Percentiles rank a stretch among this genome's conserved stretches.
Conservation (phyloP, 2,797 vertebrate genomes). For the Echiichthys vipera region DNA sequence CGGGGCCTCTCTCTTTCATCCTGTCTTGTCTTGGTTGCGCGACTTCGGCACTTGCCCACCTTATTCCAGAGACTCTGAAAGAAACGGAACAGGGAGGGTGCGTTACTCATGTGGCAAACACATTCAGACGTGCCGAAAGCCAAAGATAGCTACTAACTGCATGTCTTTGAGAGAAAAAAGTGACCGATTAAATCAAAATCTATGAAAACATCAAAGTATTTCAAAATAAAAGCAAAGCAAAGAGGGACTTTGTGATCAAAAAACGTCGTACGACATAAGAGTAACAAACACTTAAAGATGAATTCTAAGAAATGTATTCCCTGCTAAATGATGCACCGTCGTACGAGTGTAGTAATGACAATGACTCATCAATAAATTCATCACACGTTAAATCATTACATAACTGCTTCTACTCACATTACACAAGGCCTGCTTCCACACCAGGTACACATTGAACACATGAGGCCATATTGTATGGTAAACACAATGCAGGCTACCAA, state of each 20-base stretch:
- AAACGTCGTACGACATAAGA: too few relatives aligned
- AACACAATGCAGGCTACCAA: slow-evolving; percentile 68
- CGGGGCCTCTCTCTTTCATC: slow-evolving; percentile 73
- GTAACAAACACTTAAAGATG: slow-evolving; percentile 1
- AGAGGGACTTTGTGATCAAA: background rate
- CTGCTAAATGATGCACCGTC: slow-evolving; percentile 41
- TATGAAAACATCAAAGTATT: slow-evolving; percentile 28
- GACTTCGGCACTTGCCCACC: slow-evolving; percentile 69
- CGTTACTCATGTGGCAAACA: slow-evolving; percentile 65
- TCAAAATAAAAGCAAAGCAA: slow-evolving; percentile 17
- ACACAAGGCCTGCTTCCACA: slow-evolving; percentile 66
- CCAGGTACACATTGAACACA: slow-evolving; percentile 66
- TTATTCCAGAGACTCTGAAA: slow-evolving; percentile 76
- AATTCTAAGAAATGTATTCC: slow-evolving; percentile 33
- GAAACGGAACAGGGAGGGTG: slow-evolving; percentile 57
- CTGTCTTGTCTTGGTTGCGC: slow-evolving; percentile 61
- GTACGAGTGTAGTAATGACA: slow-evolving; percentile 55
- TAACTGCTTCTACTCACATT: slow-evolving; percentile 74
- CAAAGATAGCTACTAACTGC: slow-evolving; percentile 34
- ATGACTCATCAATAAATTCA: slow-evolving; percentile 73
- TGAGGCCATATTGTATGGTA: slow-evolving; percentile 63
- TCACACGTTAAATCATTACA: slow-evolving; percentile 72
- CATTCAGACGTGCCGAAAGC: slow-evolving; percentile 61
- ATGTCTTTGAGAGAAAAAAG: slow-evolving; percentile 25
- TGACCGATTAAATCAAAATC: slow-evolving; percentile 27